Base-by-base conservation (phyloP, 1,140 invertebrate genomes). In the Eupristina koningsbergeri region DNA sequence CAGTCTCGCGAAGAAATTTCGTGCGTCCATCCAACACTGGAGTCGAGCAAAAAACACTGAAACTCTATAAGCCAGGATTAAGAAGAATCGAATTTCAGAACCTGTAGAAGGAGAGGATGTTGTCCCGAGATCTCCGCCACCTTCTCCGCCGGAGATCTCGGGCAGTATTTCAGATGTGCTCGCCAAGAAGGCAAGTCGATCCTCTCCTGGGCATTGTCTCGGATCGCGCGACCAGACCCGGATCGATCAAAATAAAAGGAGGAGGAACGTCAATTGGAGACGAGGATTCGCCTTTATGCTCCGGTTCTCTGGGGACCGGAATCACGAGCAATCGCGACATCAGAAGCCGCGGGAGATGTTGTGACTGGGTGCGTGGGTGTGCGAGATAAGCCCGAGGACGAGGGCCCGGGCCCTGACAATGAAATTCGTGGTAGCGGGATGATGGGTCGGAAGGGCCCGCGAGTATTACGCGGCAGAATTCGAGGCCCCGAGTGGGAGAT, bases 11-110 rank as follows among this genome's bases (percentile, higher is more conserved):
- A 29, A 29, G 5, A 34, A 74, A 29, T 50, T 74, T 73, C 41
- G 36, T 31, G 13, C 73, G 41, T 74, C 45, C 45, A 41, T 50
- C 13, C n/a, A 47, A 50, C 73, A 36, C 39, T 1, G n/a, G n/a
- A n/a, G 26, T 50, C 3, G 34, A 61, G 29, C 36, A 76, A 76
- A 76, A 61, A 58, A 36, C 17, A 34, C 34, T 6, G 34, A 58
- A 76, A 76, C 6, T 67, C 58, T n/a, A 41, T 81, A 73, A 81
- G 47, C 67, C 67, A 39, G 80, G 80, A 73, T 81, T 81, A 81
- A 81, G 67, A 74, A 45, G 80, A 81, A 74, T 81, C 80, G 69
- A 81, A 81, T 81, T 81, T 81, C 80, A 81, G 67, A 81, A 74
- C 69, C 50, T 50, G 80, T 50, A 64, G 22, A 34, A 80, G 67